phyloP scores from a whole-genome alignment of 2,113 vertebrate genomes.

The Trogon surrucura region DNA sequence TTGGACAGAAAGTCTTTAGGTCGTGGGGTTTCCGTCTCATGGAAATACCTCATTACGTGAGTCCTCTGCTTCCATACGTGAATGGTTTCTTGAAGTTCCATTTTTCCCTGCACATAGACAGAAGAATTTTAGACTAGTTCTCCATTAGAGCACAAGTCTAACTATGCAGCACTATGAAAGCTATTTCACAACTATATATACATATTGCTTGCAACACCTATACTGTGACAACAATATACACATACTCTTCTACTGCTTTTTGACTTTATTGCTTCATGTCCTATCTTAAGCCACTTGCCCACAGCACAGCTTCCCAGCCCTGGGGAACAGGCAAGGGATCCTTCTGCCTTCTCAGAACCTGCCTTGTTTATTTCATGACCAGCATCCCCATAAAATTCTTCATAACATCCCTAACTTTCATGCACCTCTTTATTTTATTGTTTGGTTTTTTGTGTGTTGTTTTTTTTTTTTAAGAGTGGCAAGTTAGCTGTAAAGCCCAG shows the following conservation, averaged over 20 bases:
- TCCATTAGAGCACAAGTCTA: not conserved
- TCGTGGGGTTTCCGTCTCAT: conserved; percentile 81
- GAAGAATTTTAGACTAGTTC: not conserved
- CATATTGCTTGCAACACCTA: not conserved
- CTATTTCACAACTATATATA: not conserved
- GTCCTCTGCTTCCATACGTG: conserved; percentile 95
- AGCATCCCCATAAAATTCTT: not conserved
- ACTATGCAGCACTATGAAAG: not conserved
- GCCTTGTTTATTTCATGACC: not conserved
- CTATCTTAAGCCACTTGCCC: not conserved
- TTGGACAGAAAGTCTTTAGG: conserved; percentile 92
- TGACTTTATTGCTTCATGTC: not conserved
- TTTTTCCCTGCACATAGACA: conserved; percentile 84
- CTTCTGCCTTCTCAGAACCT: not conserved
- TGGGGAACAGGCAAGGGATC: not conserved
- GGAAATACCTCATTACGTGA: conserved; percentile 94
- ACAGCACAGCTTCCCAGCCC: not conserved
- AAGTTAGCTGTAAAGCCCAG: not conserved
- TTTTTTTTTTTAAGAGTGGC: not conserved
- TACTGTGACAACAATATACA: not conserved
- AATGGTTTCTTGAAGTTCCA: conserved; percentile 95
- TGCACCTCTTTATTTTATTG: not conserved
- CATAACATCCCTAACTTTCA: not conserved
- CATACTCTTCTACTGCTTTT: not conserved
- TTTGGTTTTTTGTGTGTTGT: too few species aligned